Evolutionary conservation across 2,888 invertebrate species (phyloP), one percentile per base, ranked within the genome.

Genomic region (Hyles lineata): DNA sequence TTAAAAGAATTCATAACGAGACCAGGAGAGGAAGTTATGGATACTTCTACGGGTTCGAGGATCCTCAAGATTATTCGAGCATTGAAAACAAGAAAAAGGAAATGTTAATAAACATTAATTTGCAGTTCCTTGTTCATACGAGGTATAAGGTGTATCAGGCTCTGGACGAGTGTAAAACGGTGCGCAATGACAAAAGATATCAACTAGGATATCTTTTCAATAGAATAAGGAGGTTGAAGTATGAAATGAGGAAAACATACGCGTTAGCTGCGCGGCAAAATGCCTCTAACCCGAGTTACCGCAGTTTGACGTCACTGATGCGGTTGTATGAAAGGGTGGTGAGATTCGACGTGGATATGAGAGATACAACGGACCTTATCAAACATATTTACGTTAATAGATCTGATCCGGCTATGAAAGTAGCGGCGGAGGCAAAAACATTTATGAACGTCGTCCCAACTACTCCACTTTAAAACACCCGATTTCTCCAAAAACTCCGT

Each of bases 141-240:
- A 83, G 89, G 61, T 84, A 85, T n/a, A 82, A 80, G 61, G 74
- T 89, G 0, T 80, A 80, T 0, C 77, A 78, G 19, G 87, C 84
- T 3, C 58, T 90, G 3, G 35, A 32, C 0, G 75, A 78, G 11
- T 82, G 84, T 3, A 55, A 77, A 0, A 9, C 2, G 0, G 4
- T 83, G 1, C 81, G 83, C 23, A 0, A 15, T 0, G 87, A 87
- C 50, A 86, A 83, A 43, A 78, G 86, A 35, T 90, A 87, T 69
- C 80, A 76, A 70, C 23, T 90, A 0, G 90, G 90, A 0, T 90
- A 88, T 62, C 76, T 89, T 0, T 89, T 88, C 60, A 86, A 85
- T 58, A 81, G 86, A 60, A n/a, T 89, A 70, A 80, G 86, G 8
- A 78, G 85, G 3, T 21, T 89, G 9, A 77, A 79, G 21, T 82